These are phyloP conservation scores for Oligia latruncula DNA, from an alignment of 2,888 invertebrate species.

Conservation along the genomic window DNA sequence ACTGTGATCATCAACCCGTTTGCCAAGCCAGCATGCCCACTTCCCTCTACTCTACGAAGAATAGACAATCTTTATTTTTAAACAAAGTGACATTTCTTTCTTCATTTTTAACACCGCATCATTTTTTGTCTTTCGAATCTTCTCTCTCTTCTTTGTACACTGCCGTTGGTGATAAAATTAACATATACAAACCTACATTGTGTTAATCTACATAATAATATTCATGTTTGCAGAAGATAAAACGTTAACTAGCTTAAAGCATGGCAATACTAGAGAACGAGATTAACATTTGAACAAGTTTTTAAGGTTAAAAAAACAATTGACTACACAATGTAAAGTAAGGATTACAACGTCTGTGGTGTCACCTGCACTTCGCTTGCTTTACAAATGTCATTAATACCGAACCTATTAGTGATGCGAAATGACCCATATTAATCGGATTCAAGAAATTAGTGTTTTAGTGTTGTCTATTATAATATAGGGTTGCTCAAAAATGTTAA, in stretches of 20 bases:
- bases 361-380: conserved; percentile 37
- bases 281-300: conserved; percentile 27
- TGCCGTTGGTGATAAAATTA: background rate
- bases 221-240: background rate
- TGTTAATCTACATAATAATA: background rate
- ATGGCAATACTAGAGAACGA: background rate
- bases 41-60: background rate
- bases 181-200: no score
- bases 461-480: background rate
- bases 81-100: background rate
- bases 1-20: background rate
- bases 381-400: conserved; percentile 43
- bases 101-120: background rate
- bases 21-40: background rate
- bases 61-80: background rate
- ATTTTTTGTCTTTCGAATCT: background rate
- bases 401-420: conserved; percentile 23
- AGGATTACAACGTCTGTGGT: conserved; percentile 32
- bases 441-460: conserved; percentile 33
- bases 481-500: background rate
- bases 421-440: background rate
- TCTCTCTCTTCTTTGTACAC: background rate
- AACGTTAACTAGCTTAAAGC: background rate
- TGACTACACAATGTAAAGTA: conserved; percentile 7
- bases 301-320: background rate